Evolutionary conservation across 2,797 vertebrate species (phyloP), one percentile per base, ranked within the genome.

Genomic region (Sebastes hubbsi): DNA sequence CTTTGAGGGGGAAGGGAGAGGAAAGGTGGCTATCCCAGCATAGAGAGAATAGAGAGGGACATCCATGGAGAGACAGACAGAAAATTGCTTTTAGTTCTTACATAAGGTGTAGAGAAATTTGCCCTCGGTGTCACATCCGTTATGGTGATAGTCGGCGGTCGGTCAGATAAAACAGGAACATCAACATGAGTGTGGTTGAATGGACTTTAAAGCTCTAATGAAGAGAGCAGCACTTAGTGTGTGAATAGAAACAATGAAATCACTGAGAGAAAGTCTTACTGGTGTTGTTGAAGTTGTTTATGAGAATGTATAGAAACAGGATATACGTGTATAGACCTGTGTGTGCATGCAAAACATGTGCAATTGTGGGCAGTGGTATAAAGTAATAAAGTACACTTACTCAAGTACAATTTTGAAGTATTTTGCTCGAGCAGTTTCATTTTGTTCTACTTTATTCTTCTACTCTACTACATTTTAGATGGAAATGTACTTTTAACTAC

Each of bases 1-100:
- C 42, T 87, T 81, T 85, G 88, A 88, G 90, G 91, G 90, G 91
- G 89, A 87, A 84, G 91, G 90, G 90, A 88, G 79, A 78, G 78
- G 74, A 87, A 86, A 91, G 89, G 89, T 93, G 90, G 90, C 80
- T 88, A 88, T 88, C 76, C 77, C 81, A 86, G 84, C 25, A 87
- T 82, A 87, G 83, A 88, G 46, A 80, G 34, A 88, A 69, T 46
- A 84, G 68, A 87, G 72, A 85, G 76, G 49, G 77, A 85, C 69
- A 67, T 75, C 78, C 64, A 72, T 1, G 20, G 24, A 76, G 69
- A 66, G 67, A 77, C 46, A 46, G 61, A 84, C 52, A 72, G 52
- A 85, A 69, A 82, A 88, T 62, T 82, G 36, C 56, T 83, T 42
- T 83, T 16, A 65, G 60, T 79, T 90, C 74, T 90, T 85, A 81